These are phyloP conservation scores for Augochlora pura DNA, from an alignment of 1,140 invertebrate genomes.

Conservation along the genomic window DNA sequence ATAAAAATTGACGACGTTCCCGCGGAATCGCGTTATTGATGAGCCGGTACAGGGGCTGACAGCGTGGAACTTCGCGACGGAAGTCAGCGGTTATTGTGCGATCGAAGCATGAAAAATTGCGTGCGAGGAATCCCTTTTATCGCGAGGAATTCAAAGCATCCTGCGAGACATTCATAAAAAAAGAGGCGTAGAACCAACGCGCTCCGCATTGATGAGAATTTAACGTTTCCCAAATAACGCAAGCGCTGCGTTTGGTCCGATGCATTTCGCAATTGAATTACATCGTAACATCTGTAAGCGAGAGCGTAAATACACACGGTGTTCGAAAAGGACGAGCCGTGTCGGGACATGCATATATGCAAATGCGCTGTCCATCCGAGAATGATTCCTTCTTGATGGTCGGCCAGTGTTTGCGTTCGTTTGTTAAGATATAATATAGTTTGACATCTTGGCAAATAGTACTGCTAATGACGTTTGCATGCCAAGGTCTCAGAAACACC, in stretches of 20 bases:
- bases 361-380: too few species aligned
- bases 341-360: too few species aligned
- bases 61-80: neutral
- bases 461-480: neutral
- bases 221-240: too few species aligned
- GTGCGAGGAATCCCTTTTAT: neutral
- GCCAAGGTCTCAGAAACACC: conserved; percentile 18
- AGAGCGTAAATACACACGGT: too few species aligned
- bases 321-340: too few species aligned
- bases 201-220: too few species aligned
- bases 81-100: conserved; percentile 2
- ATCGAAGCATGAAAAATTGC: conserved; percentile 13
- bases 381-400: neutral
- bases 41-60: neutral
- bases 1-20: neutral
- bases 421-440: neutral
- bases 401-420: neutral
- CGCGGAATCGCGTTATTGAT: conserved; percentile 2
- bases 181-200: too few species aligned
- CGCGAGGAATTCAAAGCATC: neutral
- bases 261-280: too few species aligned
- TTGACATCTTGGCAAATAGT: neutral
- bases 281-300: too few species aligned
- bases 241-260: too few species aligned
- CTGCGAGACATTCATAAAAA: too few species aligned